Evolutionary conservation across 2,888 invertebrate species (phyloP), one percentile per base, ranked within the genome.

Genomic region (Parapristionchus giblindavisi): DNA sequence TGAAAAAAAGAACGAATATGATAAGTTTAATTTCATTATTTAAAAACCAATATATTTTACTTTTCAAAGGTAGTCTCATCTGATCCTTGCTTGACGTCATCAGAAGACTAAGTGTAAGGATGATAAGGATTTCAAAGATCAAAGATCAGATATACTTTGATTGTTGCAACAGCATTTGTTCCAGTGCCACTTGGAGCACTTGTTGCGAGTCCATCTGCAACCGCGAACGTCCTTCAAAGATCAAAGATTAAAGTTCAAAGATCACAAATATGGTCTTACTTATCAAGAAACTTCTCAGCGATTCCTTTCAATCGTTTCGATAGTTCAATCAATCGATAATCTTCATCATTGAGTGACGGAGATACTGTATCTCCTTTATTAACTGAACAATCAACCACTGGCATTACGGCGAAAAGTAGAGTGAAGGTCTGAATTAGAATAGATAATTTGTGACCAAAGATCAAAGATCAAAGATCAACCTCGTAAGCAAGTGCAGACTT

Each of bases 341-440:
- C 76, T 32, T 78, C 78, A n/a, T 76, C 76, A 21, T 43, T 43
- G 43, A 43, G 17, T 43, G 43, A 43, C 11, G 43, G 43, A 27
- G 58, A 29, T n/a, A 34, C 3, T 32, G 3, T 36, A 24, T 8
- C 34, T 34, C 17, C 40, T n/a, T 43, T 40, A n/a, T 14, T 14
- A 66, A 34, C 68, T 52, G 68, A 51, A 52, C 72, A 75, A 34
- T 78, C 78, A 17, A 78, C 72, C 27, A 76, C 75, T 14, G 78
- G 78, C 54, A 78, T 60, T 24, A 76, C 68, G 38, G 63, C 58
- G 75, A 76, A 76, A 51, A 78, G 75, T 3, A 72, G 43, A 5
- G 54, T 75, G 56, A 78, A 66, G 58, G 72, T 73, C 78, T 78
- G 43, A 2, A 38, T 5, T 29, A 58, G 4, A 24, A n/a, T 24